A percentile compares a stretch with the other conserved stretches of the same genome.
Conservation (phyloP, 64 coral and sea anemone genomes). For the Actinia tenebrosa region DNA sequence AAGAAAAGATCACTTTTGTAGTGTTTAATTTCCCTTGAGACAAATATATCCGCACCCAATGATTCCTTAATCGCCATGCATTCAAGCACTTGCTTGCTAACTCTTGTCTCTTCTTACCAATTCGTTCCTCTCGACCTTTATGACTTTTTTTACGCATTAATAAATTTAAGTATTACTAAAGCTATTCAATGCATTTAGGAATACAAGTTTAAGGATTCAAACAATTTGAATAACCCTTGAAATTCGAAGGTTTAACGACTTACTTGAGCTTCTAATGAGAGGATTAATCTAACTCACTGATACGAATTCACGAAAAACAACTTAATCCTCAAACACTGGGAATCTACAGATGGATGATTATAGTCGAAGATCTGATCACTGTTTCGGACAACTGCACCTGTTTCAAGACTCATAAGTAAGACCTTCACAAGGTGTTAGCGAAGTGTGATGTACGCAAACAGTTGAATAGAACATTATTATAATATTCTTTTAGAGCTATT, state of each 20-base stretch:
- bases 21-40: neutral
- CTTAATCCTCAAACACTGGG: neutral
- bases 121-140: neutral
- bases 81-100: neutral
- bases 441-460: neutral
- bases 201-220: neutral
- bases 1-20: neutral
- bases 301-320: neutral
- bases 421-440: neutral
- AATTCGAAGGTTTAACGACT: neutral
- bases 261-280: neutral
- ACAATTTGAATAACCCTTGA: neutral
- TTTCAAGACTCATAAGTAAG: neutral
- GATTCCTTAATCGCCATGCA: neutral
- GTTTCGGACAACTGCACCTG: conserved; percentile 9
- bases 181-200: neutral
- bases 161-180: neutral
- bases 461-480: neutral
- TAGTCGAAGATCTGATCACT: neutral
- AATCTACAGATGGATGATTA: neutral
- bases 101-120: too few relatives aligned
- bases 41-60: neutral
- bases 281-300: neutral
- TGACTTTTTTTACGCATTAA: neutral
- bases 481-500: conserved; percentile 14